These are phyloP conservation scores for Sinelater perroti DNA, from an alignment of 2,888 invertebrate species.

Conservation along the genomic window DNA sequence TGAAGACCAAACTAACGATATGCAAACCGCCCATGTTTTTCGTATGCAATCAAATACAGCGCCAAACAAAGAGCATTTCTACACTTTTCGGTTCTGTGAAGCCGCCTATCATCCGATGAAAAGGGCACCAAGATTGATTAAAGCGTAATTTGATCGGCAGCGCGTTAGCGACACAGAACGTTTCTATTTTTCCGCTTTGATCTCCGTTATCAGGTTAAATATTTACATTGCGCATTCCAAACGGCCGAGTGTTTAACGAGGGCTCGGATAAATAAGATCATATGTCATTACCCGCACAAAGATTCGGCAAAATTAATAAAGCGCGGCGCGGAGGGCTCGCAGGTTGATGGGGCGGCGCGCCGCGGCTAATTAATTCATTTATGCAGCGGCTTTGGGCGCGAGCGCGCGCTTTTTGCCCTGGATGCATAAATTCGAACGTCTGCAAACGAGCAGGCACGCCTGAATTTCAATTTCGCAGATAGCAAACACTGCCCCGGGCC, in stretches of 20 bases:
- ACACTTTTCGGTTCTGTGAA: too few species aligned
- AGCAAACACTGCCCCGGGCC: constrained; percentile 15
- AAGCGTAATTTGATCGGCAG: too few species aligned
- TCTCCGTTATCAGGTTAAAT: too few species aligned
- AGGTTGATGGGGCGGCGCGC: constrained; percentile 8
- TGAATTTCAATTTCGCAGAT: constrained; percentile 18
- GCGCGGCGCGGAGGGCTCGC: constrained; percentile 4
- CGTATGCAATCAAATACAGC: too few species aligned
- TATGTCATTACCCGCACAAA: constrained; percentile 22
- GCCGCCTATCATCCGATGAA: too few species aligned
- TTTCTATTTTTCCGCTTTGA: too few species aligned
- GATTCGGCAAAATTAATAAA: constrained; percentile 25
- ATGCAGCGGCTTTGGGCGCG: too few species aligned
- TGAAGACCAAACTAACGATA: too few species aligned
- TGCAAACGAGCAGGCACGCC: constrained; percentile 11
- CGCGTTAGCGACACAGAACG: too few species aligned
- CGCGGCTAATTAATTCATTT: constrained; percentile 11
- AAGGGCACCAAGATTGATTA: too few species aligned
- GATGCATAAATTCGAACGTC: constrained; percentile 1
- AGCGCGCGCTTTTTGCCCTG: constrained; percentile 8
- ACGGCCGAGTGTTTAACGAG: constrained; percentile 18
- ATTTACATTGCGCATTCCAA: constrained; percentile 14
- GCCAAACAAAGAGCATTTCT: too few species aligned
- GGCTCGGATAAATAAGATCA: constrained; percentile 22
- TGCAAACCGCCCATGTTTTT: too few species aligned